Conservation (phyloP, 1,140 invertebrate genomes). For the Agraylea sexmaculata region DNA sequence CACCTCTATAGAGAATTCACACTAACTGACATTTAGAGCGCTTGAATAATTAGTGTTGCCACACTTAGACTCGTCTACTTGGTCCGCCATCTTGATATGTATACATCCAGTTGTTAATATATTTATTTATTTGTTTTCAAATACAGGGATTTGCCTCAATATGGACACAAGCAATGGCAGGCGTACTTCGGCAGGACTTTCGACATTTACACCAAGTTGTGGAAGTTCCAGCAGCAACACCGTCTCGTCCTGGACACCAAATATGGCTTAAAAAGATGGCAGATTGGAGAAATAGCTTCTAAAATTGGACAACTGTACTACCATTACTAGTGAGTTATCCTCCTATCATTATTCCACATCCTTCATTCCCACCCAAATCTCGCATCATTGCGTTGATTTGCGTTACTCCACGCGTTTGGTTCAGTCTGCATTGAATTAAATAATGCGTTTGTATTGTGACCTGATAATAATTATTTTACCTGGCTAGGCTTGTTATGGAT, state of each 20-base stretch:
- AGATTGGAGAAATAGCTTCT: conserved; percentile 96
- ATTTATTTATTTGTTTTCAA: too few relatives aligned
- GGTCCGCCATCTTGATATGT: too few relatives aligned
- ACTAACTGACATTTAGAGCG: too few relatives aligned
- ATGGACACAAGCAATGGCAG: conserved; percentile 97
- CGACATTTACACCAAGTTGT: conserved; percentile 96
- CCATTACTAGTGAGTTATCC: conserved; percentile 84
- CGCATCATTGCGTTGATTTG: conserved; percentile 1
- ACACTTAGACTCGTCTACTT: too few relatives aligned
- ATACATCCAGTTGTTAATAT: too few relatives aligned
- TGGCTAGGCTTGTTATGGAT: too few relatives aligned
- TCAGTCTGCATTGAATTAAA: conserved; percentile 2
- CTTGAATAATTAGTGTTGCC: too few relatives aligned
- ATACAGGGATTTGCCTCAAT: conserved; percentile 88
- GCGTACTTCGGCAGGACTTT: conserved; percentile 94
- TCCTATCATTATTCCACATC: not conserved
- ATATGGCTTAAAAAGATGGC: conserved; percentile 94
- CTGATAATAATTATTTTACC: too few relatives aligned
- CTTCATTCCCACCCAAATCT: too few relatives aligned
- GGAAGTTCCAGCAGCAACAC: conserved; percentile 98
- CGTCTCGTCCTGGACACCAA: conserved; percentile 83
- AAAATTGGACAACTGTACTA: conserved; percentile 99
- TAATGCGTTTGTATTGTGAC: conserved; percentile 13
- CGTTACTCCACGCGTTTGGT: not conserved
- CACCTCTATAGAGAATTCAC: too few relatives aligned